Evolutionary conservation across 2,888 invertebrate genomes (phyloP).

Genomic region (Nudaria mundana): DNA sequence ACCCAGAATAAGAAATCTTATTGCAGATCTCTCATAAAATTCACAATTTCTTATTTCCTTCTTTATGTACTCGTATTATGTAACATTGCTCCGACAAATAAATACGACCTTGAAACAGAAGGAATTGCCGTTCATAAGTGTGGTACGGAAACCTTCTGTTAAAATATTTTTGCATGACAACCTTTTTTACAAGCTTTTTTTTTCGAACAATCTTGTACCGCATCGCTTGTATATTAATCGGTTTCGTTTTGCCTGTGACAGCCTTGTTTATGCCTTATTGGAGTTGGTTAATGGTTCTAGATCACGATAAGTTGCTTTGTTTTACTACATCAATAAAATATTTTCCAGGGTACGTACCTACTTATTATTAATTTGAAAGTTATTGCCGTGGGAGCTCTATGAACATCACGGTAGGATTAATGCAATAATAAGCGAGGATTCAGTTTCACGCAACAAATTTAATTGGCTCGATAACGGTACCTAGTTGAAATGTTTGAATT

Average conservation of each 20-base stretch:
- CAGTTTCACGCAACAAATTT: too few species aligned
- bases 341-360: background rate
- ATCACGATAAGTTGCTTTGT: constrained; percentile 7
- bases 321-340: constrained; percentile 7
- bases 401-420: too few species aligned
- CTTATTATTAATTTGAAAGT: too few species aligned
- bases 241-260: constrained; percentile 23
- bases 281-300: constrained; percentile 7
- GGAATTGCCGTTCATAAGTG: constrained; percentile 22
- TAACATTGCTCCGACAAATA: constrained; percentile 40
- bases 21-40: too few species aligned
- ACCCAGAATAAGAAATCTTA: too few species aligned
- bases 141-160: constrained; percentile 21
- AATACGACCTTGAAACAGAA: constrained; percentile 37
- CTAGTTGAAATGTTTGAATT: too few species aligned
- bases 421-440: too few species aligned
- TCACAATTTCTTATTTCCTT: constrained; percentile 12
- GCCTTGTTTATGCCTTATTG: constrained; percentile 14
- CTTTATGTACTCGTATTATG: constrained; percentile 37
- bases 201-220: constrained; percentile 16
- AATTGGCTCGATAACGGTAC: too few species aligned
- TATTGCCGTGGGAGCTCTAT: too few species aligned
- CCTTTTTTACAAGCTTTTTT: constrained; percentile 4
- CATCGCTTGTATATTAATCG: constrained; percentile 17
- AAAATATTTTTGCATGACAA: constrained; percentile 28